Evolutionary conservation across 2,888 invertebrate species (phyloP), one percentile per base, ranked within the genome.

Genomic region (Ashinkailepas kermadecensis): DNA sequence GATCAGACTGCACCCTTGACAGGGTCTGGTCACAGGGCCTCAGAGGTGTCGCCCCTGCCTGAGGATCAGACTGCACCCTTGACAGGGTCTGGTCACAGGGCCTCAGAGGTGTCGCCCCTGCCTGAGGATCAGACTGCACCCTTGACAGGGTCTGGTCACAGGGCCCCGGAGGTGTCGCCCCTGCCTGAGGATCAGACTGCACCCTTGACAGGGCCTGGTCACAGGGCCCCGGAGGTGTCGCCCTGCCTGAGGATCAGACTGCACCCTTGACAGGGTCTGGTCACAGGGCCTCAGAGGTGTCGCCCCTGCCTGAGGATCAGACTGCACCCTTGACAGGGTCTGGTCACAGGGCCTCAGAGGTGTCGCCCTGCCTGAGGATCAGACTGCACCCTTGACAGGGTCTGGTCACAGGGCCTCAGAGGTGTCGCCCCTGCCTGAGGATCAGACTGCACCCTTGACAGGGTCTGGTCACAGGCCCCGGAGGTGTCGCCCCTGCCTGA

Each of bases 181-280:
- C 39, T 39, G 2, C 39, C 39, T 39, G 39, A 39, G 4, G 39
- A 4, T 39, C 39, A 39, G 39, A 39, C 39, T 39, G 39, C 39
- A 39, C 39, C 39, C 39, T 39, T 39, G 39, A 39, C 39, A 39
- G 39, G 39, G 39, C 4, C 39, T 39, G 39, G 1, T 39, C 39
- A 13, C 85, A 94, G 94, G 89, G 93, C 94, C 62, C 97, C 96
- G 57, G 93, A 94, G 88, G 95, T 99, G 82, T 65, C 65, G 18
- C 39, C 4, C 39, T 39, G 2, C 39, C 39, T 39, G 39, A 39
- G 4, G 39, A 4, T 39, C 39, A 39, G 39, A 39, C 39, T 39
- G 39, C 39, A 39, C 39, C 39, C 39, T 39, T 39, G 39, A 39
- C 39, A 39, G 39, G 39, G 39, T 39, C 39, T 39, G 39, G 1